Conservation (phyloP, 2,888 invertebrate species). For the Eristalis pertinax region DNA sequence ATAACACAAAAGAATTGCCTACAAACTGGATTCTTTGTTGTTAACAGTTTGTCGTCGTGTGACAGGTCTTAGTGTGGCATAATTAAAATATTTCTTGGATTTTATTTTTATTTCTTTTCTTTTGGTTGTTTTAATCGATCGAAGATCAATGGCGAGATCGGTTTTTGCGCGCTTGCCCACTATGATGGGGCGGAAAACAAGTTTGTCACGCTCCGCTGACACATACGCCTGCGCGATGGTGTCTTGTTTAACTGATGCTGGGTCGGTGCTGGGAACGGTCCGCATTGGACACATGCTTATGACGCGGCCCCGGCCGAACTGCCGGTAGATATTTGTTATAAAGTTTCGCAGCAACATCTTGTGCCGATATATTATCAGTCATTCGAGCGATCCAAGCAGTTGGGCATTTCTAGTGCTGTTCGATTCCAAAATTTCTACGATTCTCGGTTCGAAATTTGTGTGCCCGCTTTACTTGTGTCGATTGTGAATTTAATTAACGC, state of each 20-base stretch:
- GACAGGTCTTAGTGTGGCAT: conserved; percentile 26
- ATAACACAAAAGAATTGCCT: conserved; percentile 44
- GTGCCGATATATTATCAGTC: conserved; percentile 46
- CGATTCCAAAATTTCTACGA: not conserved
- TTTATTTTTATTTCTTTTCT: conserved; percentile 11
- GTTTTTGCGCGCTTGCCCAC: conserved; percentile 3
- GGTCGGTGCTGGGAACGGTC: too few relatives aligned
- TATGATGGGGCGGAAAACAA: conserved; percentile 33
- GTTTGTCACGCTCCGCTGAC: conserved; percentile 37
- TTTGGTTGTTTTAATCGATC: conserved; percentile 38
- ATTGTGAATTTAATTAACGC: not conserved
- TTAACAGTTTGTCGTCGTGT: conserved; percentile 59
- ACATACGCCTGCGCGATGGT: not conserved
- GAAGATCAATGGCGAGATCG: conserved; percentile 20
- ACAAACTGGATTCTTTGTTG: conserved; percentile 69
- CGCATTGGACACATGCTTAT: conserved; percentile 36
- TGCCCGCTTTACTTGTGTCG: not conserved
- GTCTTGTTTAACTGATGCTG: conserved; percentile 12
- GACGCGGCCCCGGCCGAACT: conserved; percentile 26
- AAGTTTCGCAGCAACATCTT: conserved; percentile 71
- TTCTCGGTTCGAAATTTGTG: not conserved
- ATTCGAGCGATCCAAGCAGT: conserved; percentile 48
- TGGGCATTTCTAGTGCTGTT: conserved; percentile 23
- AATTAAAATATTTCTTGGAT: conserved; percentile 12
- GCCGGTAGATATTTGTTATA: conserved; percentile 73